phyloP scores from a whole-genome alignment of 2,888 invertebrate species.

The Cremastobaeus sp. region DNA sequence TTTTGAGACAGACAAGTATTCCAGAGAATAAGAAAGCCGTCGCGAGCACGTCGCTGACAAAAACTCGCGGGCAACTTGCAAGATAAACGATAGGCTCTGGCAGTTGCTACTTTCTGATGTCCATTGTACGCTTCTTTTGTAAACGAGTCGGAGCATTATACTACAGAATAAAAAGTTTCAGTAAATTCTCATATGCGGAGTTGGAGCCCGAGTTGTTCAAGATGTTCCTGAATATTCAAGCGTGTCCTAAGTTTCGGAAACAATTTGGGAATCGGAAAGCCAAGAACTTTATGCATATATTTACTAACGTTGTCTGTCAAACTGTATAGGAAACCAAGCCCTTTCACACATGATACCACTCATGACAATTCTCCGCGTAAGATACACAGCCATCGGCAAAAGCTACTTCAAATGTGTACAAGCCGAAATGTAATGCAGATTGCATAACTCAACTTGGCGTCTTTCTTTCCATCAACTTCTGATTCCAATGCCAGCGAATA shows the following conservation, averaged over 20 bases:
- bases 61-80: conserved; percentile 4
- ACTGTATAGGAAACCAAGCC: conserved; percentile 64
- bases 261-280: conserved; percentile 51
- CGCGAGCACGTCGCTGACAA: conserved; percentile 6
- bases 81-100: not conserved
- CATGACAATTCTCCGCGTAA: conserved; percentile 69
- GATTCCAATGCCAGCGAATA: not conserved
- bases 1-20: conserved; percentile 10
- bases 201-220: conserved; percentile 18
- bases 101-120: no score
- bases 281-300: conserved; percentile 68
- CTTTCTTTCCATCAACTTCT: conserved; percentile 29
- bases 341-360: conserved; percentile 68
- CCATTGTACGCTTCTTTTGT: no score
- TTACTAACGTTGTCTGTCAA: conserved; percentile 67
- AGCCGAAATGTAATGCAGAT: conserved; percentile 43
- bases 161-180: not conserved
- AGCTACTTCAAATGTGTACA: conserved; percentile 32
- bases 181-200: not conserved
- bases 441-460: conserved; percentile 35
- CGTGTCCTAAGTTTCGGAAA: conserved; percentile 39
- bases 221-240: conserved; percentile 36
- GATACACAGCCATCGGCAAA: conserved; percentile 68
- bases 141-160: not conserved
- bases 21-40: conserved; percentile 22